Evolutionary conservation across 2,797 vertebrate genomes (phyloP).

Genomic region (Poecilia picta): DNA sequence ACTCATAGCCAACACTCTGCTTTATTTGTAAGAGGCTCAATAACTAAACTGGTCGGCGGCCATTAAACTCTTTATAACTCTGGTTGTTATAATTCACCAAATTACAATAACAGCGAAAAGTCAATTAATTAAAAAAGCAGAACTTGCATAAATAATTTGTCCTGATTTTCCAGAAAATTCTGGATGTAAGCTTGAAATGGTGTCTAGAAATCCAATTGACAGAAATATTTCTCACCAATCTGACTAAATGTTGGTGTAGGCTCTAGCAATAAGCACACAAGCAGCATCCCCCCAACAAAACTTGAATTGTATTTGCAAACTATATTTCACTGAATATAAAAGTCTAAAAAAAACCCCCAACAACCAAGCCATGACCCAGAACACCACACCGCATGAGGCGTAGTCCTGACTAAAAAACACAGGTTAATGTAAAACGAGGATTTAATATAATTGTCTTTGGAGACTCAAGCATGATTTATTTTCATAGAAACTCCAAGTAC

Average conservation of each 20-base stretch:
- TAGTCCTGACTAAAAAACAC: background rate
- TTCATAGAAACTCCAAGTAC: background rate
- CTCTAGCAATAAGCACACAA: background rate
- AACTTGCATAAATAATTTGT: background rate
- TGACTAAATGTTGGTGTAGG: background rate
- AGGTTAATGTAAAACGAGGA: background rate
- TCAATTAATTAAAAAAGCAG: background rate
- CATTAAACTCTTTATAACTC: background rate
- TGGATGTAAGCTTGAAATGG: background rate
- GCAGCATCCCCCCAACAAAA: background rate
- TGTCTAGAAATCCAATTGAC: background rate
- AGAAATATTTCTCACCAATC: background rate
- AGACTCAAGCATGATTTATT: background rate
- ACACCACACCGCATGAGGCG: background rate
- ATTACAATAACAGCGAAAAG: background rate
- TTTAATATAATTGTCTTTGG: background rate
- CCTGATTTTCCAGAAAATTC: background rate
- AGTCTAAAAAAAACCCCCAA: background rate
- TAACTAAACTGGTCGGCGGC: background rate
- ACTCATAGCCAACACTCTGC: background rate
- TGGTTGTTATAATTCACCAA: background rate
- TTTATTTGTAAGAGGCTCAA: background rate
- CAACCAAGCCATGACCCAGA: background rate
- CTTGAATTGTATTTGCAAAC: background rate
- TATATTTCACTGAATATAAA: conserved; percentile 43